Evolutionary conservation across 2,888 invertebrate species (phyloP).

Genomic region (Alloplasta piceator): DNA sequence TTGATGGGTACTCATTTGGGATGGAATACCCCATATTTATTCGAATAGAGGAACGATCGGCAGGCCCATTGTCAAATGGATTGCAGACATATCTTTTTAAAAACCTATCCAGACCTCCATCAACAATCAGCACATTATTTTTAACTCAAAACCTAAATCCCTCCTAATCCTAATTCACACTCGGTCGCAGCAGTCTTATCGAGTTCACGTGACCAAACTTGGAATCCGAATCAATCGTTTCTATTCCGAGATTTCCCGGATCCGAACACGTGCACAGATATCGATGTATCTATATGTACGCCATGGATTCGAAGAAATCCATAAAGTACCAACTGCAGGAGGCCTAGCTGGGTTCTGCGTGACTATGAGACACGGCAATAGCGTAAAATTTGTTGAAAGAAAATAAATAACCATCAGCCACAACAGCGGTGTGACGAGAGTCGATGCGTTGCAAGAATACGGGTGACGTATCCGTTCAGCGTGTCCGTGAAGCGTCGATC

Average conservation of each 20-base stretch:
- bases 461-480: conserved; percentile 29
- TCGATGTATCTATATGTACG: conserved; percentile 1
- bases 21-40: too few relatives aligned
- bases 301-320: conserved; percentile 55
- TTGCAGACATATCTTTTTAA: too few relatives aligned
- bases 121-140: conserved; percentile 11
- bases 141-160: conserved; percentile 16
- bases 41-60: too few relatives aligned
- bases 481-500: conserved; percentile 44
- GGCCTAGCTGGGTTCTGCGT: too few relatives aligned
- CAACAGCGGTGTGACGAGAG: conserved; percentile 40
- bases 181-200: conserved; percentile 9
- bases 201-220: conserved; percentile 47
- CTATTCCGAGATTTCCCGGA: conserved; percentile 22
- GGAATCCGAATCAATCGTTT: conserved; percentile 19
- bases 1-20: too few relatives aligned
- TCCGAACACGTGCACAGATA: conserved; percentile 48
- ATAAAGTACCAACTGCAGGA: not conserved
- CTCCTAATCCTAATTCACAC: conserved; percentile 28
- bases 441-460: conserved; percentile 47
- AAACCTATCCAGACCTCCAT: conserved; percentile 1
- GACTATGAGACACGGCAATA: too few relatives aligned
- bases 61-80: too few relatives aligned
- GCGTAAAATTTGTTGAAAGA: too few relatives aligned
- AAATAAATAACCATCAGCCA: not conserved